Base-by-base conservation (phyloP, 2,888 invertebrate genomes). In the Falcaria lacertinaria region DNA sequence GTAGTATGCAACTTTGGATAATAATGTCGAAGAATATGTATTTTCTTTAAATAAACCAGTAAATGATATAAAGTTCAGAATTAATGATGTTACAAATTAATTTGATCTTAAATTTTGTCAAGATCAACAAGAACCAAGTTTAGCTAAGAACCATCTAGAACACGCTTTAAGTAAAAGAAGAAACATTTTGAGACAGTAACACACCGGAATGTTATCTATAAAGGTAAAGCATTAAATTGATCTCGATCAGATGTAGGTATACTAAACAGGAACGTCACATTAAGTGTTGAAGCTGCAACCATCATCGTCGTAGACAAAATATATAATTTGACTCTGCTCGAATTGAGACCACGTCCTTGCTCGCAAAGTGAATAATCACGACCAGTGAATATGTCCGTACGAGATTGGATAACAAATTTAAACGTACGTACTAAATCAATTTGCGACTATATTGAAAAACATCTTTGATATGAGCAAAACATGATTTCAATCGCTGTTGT, bases 331-430 rank as follows among this genome's bases (percentile, higher is more conserved):
- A 68, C 28, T 57, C 54, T 60, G 54, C 54, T 54, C 61, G 59
- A 47, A 47, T 39, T 39, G 51, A 53, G 48, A 43, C 43, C 61
- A 54, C 66, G 82, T 77, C 86, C 83, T 86, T 76, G 84, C 65
- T 51, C 44, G 63, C 65, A 78, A 87, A 88, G 77, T 88, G 85
- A 78, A 85, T 87, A 85, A 88, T 87, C 88, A 87, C 86, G 85
- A 67, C 52, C 65, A 44, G 69, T 63, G 69, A 69, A 72, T 68
- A 66, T 68, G 74, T 66, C 72, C 61, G 64, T 62, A 54, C 64
- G 64, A 74, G 74, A 81, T 82, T 85, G 84, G 64, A 77, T 75
- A 77, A 77, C 74, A 75, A 74, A 80, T 77, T 71, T 66, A 70
- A 71, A 75, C 64, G 54, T 74, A 64, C 68, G 72, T 74, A 73